A percentile compares a stretch with the other conserved stretches of the same genome.
phyloP scores from a whole-genome alignment of 2,888 invertebrate genomes.

The Quadroppia sp. region DNA sequence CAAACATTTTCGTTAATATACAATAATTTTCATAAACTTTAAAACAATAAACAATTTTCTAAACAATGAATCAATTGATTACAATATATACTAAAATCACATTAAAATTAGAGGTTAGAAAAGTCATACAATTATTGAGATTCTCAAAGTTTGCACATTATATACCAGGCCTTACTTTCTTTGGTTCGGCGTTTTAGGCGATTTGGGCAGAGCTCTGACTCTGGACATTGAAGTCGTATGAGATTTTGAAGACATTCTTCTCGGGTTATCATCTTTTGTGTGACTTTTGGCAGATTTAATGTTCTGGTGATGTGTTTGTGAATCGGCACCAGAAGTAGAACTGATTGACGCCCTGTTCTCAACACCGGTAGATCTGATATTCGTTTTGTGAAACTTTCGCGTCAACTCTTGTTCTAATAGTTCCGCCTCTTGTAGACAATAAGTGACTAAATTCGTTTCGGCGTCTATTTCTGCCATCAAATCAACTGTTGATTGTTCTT shows the following conservation, averaged over 20 bases:
- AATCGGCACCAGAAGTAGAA: background rate
- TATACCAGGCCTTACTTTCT: too few relatives aligned
- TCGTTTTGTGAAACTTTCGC: conserved; percentile 43
- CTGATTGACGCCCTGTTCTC: background rate
- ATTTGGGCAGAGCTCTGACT: background rate
- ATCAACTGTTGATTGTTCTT: conserved; percentile 37
- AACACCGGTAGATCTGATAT: background rate
- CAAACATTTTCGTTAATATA: too few relatives aligned
- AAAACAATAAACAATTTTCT: too few relatives aligned
- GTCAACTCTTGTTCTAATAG: conserved; percentile 46
- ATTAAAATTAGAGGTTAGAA: too few relatives aligned
- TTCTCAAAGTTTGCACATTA: too few relatives aligned
- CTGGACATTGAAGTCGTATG: background rate
- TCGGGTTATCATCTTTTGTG: background rate
- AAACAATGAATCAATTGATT: too few relatives aligned
- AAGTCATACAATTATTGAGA: too few relatives aligned
- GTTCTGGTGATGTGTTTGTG: background rate
- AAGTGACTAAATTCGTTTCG: conserved; percentile 45
- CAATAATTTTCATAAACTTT: too few relatives aligned
- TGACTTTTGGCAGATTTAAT: background rate
- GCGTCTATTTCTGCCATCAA: conserved; percentile 47
- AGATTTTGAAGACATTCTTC: background rate
- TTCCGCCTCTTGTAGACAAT: conserved; percentile 47
- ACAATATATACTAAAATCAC: too few relatives aligned
- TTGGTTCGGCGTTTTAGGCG: background rate